phyloP scores from a whole-genome alignment of 2,888 invertebrate genomes.

The Spilosoma lubricipeda region DNA sequence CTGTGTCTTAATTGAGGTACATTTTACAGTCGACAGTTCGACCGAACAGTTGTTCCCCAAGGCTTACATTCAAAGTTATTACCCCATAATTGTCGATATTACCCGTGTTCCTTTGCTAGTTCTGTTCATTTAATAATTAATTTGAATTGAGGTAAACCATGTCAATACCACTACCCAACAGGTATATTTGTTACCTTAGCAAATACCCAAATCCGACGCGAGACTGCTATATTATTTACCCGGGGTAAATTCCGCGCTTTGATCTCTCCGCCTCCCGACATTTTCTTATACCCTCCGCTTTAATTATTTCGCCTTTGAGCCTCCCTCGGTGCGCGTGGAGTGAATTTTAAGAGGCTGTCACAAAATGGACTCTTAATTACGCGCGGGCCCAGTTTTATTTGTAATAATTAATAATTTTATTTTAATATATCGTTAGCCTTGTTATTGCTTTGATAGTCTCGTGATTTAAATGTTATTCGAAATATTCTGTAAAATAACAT shows the following conservation, averaged over 20 bases:
- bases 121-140: constrained; percentile 56
- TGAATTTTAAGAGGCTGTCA: constrained; percentile 84
- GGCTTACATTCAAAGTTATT: constrained; percentile 35
- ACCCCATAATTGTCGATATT: constrained; percentile 48
- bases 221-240: constrained; percentile 73
- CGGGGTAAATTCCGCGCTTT: constrained; percentile 77
- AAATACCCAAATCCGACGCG: constrained; percentile 67
- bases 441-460: constrained; percentile 46
- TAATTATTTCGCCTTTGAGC: constrained; percentile 85
- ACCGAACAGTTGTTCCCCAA: constrained; percentile 25
- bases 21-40: constrained; percentile 7
- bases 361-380: constrained; percentile 85
- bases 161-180: constrained; percentile 56
- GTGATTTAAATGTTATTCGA: background rate
- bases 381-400: constrained; percentile 74
- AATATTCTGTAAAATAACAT: too few relatives aligned
- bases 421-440: constrained; percentile 52
- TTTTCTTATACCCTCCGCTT: constrained; percentile 81
- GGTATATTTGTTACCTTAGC: constrained; percentile 55
- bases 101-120: constrained; percentile 32
- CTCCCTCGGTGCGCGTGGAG: constrained; percentile 71
- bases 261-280: constrained; percentile 75
- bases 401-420: constrained; percentile 79
- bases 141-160: constrained; percentile 56
- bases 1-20: constrained; percentile 11